phyloP scores from a whole-genome alignment of 2,113 vertebrate genomes.

The Paradisaea rubra region DNA sequence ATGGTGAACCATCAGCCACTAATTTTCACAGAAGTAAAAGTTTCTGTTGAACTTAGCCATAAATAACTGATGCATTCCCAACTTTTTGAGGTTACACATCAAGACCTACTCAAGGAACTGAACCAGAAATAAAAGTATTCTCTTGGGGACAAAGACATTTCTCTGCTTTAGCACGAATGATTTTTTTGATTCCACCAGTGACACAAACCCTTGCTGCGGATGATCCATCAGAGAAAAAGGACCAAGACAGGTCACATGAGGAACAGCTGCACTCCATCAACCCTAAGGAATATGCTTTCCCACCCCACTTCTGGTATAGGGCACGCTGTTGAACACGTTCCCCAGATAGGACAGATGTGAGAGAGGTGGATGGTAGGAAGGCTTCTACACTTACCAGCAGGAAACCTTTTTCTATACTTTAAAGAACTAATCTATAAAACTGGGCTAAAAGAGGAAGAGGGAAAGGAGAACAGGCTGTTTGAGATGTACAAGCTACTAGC shows the following conservation, averaged over 20 bases:
- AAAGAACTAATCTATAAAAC: not conserved
- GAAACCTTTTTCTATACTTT: not conserved
- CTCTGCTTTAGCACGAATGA: not conserved
- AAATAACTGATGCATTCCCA: not conserved
- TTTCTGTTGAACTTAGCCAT: not conserved
- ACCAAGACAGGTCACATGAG: not conserved
- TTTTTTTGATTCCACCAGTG: not conserved
- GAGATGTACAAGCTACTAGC: not conserved
- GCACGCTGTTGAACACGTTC: rapidly evolving
- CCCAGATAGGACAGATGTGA: not conserved
- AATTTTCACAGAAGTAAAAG: not conserved
- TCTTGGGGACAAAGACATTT: not conserved
- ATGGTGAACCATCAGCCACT: not conserved
- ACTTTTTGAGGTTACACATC: not conserved
- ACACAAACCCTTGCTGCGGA: not conserved
- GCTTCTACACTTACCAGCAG: not conserved
- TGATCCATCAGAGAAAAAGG: not conserved
- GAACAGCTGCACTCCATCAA: not conserved
- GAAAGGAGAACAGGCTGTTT: not conserved
- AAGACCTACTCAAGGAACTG: not conserved
- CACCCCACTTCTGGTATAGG: not conserved
- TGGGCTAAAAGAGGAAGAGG: not conserved
- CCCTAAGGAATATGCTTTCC: not conserved
- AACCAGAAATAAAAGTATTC: not conserved
- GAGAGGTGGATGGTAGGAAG: not conserved